Evolutionary conservation across 2,888 invertebrate species (phyloP).

Genomic region (Hyposoter dolosus): DNA sequence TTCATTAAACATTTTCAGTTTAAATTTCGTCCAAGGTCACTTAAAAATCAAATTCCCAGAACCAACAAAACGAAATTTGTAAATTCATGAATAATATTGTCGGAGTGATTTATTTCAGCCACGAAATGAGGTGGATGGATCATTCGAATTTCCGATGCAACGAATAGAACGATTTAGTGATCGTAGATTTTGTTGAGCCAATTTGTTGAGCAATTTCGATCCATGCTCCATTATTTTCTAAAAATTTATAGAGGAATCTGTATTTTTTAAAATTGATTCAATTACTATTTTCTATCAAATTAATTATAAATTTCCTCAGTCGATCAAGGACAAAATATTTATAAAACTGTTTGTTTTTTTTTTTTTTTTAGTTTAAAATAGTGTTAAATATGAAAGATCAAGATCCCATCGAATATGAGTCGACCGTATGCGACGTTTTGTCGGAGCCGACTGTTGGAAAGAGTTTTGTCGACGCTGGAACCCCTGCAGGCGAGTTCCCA

Average conservation of each 20-base stretch:
- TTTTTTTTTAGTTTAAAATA: constrained; percentile 55
- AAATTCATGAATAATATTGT: no score
- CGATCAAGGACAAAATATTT: constrained; percentile 18
- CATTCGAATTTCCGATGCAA: no score
- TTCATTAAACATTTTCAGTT: background rate
- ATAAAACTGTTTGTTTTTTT: constrained; percentile 3
- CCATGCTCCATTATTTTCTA: background rate
- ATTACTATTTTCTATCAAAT: background rate
- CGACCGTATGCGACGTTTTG: constrained; percentile 55
- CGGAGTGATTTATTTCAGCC: no score
- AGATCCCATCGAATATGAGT: constrained; percentile 25
- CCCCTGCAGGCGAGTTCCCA: constrained; percentile 61
- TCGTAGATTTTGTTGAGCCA: no score
- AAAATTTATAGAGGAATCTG: background rate
- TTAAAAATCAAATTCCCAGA: no score
- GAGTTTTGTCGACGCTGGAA: constrained; percentile 53
- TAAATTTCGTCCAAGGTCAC: no score
- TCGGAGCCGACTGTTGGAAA: constrained; percentile 49
- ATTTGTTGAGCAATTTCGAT: no score
- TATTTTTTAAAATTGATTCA: background rate
- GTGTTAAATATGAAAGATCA: background rate
- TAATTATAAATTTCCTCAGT: background rate
- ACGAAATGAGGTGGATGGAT: no score
- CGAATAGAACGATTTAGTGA: no score
- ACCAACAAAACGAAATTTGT: no score